Conservation (phyloP, 2,797 vertebrate genomes). For the Gambusia yucatana region DNA sequence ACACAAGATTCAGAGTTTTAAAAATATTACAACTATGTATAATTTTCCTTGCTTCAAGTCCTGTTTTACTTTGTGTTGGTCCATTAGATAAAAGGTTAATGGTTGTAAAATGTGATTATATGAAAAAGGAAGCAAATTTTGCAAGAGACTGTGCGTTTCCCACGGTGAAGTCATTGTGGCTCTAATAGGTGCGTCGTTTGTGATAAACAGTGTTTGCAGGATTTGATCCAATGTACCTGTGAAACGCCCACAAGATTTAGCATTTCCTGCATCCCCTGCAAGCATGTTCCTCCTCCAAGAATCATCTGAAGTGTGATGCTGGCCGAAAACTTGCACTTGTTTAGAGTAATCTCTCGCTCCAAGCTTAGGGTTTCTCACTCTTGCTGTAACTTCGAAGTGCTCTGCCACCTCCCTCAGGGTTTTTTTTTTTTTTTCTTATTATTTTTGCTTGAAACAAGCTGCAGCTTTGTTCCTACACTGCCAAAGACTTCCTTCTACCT, state of each 20-base stretch:
- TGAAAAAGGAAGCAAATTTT: background rate
- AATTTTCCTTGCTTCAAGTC: background rate
- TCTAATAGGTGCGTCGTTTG: background rate
- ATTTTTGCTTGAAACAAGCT: slow-evolving; percentile 41
- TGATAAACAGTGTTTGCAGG: slow-evolving; percentile 15
- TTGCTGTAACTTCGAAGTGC: slow-evolving; percentile 61
- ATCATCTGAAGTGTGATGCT: slow-evolving; percentile 39
- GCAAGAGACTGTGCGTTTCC: background rate
- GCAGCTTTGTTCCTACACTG: slow-evolving; percentile 52
- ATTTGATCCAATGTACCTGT: slow-evolving; percentile 11
- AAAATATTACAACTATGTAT: background rate
- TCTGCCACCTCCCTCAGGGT: slow-evolving; percentile 51
- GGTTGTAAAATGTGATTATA: background rate
- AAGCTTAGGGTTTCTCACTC: slow-evolving; percentile 43
- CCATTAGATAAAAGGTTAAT: background rate
- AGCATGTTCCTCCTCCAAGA: slow-evolving; percentile 50
- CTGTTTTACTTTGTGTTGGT: background rate
- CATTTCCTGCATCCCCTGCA: slow-evolving; percentile 27
- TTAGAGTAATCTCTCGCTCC: slow-evolving; percentile 55
- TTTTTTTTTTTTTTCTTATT: slow-evolving; percentile 5
- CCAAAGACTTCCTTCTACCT: slow-evolving; percentile 24
- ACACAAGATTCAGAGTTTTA: background rate
- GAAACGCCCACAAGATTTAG: slow-evolving; percentile 36
- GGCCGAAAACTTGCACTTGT: slow-evolving; percentile 60
- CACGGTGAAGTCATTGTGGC: background rate